Evolutionary conservation across 2,797 vertebrate genomes (phyloP).

Genomic region (Lacerta viridis): DNA sequence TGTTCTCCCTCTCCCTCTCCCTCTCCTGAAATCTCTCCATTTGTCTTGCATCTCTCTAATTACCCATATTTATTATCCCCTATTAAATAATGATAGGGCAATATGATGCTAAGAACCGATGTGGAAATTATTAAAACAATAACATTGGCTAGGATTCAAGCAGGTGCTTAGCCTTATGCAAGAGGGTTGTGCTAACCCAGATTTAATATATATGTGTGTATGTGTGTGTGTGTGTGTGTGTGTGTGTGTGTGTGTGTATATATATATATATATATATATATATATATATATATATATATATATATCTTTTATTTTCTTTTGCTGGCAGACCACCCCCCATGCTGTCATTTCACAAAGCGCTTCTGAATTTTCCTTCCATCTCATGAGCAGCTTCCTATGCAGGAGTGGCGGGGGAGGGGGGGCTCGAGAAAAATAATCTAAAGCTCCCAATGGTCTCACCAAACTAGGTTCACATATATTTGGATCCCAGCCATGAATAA

Average conservation of each 20-base stretch:
- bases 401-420: not conserved
- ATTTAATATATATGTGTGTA: no score
- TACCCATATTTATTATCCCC: not conserved
- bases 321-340: not conserved
- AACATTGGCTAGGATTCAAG: not conserved
- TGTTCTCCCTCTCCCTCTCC: not conserved
- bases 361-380: not conserved
- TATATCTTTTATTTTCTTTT: not conserved
- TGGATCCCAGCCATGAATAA: not conserved
- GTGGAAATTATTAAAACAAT: not conserved
- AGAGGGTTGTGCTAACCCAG: not conserved
- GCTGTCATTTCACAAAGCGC: not conserved
- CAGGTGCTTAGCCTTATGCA: not conserved
- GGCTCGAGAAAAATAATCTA: not conserved
- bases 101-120: not conserved
- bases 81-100: constrained; percentile 12
- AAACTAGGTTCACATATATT: not conserved
- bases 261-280: no score
- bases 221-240: no score
- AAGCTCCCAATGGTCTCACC: not conserved
- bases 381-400: not conserved
- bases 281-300: no score
- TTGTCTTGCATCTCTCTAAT: no score
- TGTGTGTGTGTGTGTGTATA: no score
- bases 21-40: not conserved